Evolutionary conservation across 2,797 vertebrate genomes (phyloP).

Genomic region (Echiichthys vipera): DNA sequence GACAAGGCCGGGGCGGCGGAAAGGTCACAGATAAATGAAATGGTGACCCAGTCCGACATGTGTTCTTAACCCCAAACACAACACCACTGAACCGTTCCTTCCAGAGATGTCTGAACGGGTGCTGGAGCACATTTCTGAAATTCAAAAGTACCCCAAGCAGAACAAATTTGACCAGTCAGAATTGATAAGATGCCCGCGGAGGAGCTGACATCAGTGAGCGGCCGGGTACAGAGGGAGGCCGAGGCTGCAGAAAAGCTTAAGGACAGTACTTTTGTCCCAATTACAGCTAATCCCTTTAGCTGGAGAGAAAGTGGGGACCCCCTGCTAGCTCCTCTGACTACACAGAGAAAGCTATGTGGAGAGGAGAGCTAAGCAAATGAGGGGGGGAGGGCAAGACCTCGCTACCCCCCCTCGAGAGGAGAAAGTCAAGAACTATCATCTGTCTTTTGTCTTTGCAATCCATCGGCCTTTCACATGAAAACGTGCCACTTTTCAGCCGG

Average conservation of each 20-base stretch:
- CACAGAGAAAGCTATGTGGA: constrained; percentile 41
- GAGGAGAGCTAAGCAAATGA: constrained; percentile 41
- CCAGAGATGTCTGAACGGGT: not conserved
- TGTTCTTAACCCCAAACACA: constrained; percentile 29
- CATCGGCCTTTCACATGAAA: constrained; percentile 80
- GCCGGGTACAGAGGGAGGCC: constrained; percentile 36
- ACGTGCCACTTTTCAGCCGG: constrained; percentile 71
- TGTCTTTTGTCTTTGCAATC: constrained; percentile 76
- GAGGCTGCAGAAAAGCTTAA: constrained; percentile 35
- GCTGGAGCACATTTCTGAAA: not conserved
- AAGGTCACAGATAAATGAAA: constrained; percentile 70
- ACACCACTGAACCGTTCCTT: constrained; percentile 6
- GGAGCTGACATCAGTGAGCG: constrained; percentile 43
- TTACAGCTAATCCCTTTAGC: constrained; percentile 79
- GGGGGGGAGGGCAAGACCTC: not conserved
- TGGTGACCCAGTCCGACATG: constrained; percentile 26
- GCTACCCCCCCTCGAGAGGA: constrained; percentile 13
- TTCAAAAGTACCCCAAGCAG: constrained; percentile 22
- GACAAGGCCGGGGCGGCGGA: constrained; percentile 37
- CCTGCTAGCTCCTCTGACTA: constrained; percentile 52
- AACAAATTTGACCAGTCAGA: constrained; percentile 46
- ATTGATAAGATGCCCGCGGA: constrained; percentile 42
- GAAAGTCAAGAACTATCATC: constrained; percentile 76
- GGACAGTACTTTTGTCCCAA: constrained; percentile 75
- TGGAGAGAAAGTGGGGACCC: constrained; percentile 72